Conservation (phyloP, 2,113 vertebrate genomes). For the Prinia subflava region DNA sequence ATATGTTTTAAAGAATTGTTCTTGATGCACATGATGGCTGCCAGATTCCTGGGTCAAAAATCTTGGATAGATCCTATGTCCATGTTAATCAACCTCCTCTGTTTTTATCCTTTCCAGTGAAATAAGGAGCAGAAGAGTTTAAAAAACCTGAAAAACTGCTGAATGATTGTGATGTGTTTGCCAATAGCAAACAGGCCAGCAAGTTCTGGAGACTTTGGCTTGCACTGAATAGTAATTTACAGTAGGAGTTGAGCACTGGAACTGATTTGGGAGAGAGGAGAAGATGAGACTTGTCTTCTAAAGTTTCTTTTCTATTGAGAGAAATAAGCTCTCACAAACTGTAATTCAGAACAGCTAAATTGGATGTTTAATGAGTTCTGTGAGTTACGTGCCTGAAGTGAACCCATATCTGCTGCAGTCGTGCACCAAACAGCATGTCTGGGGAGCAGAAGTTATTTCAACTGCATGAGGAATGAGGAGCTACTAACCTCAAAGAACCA, state of each 20-base stretch:
- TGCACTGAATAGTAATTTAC: not conserved
- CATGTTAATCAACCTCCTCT: not conserved
- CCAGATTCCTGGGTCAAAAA: slow-evolving; percentile 1
- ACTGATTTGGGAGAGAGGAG: not conserved
- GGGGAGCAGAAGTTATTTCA: not conserved
- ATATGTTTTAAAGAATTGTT: not conserved
- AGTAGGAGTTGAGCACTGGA: not conserved
- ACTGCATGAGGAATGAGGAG: not conserved
- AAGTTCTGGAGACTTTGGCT: not conserved
- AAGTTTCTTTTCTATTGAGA: not conserved
- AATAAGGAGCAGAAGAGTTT: not conserved
- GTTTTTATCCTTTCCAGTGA: not conserved
- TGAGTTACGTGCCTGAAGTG: not conserved
- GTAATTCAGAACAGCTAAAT: not conserved
- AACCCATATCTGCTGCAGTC: not conserved
- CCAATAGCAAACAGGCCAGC: not conserved
- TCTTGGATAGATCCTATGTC: not conserved
- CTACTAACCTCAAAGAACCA: not conserved
- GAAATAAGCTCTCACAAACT: not conserved
- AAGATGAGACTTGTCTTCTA: not conserved
- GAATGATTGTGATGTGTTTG: not conserved
- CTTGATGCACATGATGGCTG: not conserved
- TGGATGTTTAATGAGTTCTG: not conserved
- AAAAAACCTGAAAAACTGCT: not conserved
- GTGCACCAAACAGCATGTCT: not conserved